Conservation (phyloP, 2,888 invertebrate genomes). For the Aromia moschata region DNA sequence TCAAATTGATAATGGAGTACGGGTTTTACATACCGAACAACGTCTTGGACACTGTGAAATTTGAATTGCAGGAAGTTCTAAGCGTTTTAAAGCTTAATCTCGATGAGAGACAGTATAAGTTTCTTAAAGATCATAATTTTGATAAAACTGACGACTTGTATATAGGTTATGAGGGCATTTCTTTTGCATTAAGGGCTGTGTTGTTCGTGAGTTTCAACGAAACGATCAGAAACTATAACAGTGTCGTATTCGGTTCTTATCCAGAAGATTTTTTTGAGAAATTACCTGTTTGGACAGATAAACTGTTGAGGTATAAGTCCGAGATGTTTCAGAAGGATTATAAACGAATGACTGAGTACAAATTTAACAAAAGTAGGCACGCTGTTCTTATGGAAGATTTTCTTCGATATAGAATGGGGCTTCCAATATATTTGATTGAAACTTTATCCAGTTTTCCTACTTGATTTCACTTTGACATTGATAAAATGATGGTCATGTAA, state of each 20-base stretch:
- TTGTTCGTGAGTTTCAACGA: slow-evolving; percentile 49
- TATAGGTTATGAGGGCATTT: slow-evolving; percentile 70
- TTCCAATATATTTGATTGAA: no score
- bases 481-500: no score
- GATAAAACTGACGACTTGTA: slow-evolving; percentile 67
- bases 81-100: slow-evolving; percentile 41
- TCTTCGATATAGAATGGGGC: slow-evolving; percentile 26
- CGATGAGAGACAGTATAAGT: slow-evolving; percentile 65
- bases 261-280: slow-evolving; percentile 39
- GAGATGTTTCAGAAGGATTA: slow-evolving; percentile 27
- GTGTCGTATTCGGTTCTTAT: slow-evolving; percentile 47
- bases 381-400: slow-evolving; percentile 20
- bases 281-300: not conserved
- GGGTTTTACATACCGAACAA: slow-evolving; percentile 74
- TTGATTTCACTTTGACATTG: no score
- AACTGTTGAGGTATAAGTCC: slow-evolving; percentile 33
- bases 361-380: slow-evolving; percentile 5
- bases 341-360: slow-evolving; percentile 2
- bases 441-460: no score
- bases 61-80: slow-evolving; percentile 43
- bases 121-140: slow-evolving; percentile 71
- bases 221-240: slow-evolving; percentile 37
- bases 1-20: slow-evolving; percentile 85
- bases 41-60: slow-evolving; percentile 42
- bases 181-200: slow-evolving; percentile 70